Evolutionary conservation across 2,888 invertebrate species (phyloP).

Genomic region (Eupithecia exiguata): DNA sequence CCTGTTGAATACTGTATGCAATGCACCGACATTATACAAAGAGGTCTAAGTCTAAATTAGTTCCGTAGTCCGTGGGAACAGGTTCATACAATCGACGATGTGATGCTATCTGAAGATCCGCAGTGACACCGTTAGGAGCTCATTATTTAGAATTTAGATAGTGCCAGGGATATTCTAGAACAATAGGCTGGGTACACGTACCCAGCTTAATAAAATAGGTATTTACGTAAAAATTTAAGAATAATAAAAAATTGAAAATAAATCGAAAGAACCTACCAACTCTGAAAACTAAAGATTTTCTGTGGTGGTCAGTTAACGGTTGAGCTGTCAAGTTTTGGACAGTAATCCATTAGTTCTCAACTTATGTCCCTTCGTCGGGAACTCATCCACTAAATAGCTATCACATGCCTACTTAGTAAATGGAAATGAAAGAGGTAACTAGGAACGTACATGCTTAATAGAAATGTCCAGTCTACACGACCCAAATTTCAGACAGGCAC

Average conservation of each 20-base stretch:
- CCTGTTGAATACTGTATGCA: neutral
- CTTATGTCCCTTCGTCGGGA: neutral
- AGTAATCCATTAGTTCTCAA: neutral
- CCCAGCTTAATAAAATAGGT: too few species aligned
- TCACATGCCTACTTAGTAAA: neutral
- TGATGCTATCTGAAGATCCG: conserved; percentile 51
- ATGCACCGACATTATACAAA: neutral
- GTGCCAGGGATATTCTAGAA: neutral
- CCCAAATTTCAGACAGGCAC: conserved; percentile 1
- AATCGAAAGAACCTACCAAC: neutral
- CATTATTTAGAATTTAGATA: conserved; percentile 48
- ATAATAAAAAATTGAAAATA: too few species aligned
- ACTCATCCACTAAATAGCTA: neutral
- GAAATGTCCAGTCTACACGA: neutral
- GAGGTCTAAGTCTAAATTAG: conserved; percentile 9
- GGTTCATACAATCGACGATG: conserved; percentile 49
- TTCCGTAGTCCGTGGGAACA: conserved; percentile 50
- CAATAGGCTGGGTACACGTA: neutral
- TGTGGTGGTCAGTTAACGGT: neutral
- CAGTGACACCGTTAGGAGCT: conserved; percentile 58
- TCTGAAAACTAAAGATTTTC: neutral
- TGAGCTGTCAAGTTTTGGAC: neutral
- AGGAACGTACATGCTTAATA: neutral
- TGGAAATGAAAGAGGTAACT: neutral
- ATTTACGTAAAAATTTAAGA: too few species aligned